Conservation (phyloP, 2,797 vertebrate genomes). For the Sciurus carolinensis region DNA sequence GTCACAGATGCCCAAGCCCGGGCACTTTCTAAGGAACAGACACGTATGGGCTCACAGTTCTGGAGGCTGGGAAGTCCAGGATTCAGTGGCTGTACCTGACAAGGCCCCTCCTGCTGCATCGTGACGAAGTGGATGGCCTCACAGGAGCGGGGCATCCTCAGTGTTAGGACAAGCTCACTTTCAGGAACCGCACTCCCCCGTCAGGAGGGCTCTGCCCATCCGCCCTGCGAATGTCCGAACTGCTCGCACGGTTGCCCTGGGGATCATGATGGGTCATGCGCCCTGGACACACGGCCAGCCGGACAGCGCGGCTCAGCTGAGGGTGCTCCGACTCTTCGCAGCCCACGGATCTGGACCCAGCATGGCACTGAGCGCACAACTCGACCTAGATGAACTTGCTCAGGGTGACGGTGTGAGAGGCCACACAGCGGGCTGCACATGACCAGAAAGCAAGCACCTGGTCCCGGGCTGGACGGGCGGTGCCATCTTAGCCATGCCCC, state of each 20-base stretch:
- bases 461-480: not conserved
- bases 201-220: not conserved
- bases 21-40: not conserved
- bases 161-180: too few relatives aligned
- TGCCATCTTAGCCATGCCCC: not conserved
- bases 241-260: fast-evolving
- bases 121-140: not conserved
- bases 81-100: not conserved
- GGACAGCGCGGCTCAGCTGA: too few relatives aligned
- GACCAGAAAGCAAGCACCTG: not conserved
- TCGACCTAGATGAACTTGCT: not conserved
- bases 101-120: too few relatives aligned
- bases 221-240: not conserved
- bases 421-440: not conserved
- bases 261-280: not conserved
- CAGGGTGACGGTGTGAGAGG: not conserved
- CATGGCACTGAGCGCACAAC: not conserved
- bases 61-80: not conserved
- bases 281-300: too few relatives aligned
- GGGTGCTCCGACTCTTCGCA: not conserved
- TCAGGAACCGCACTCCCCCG: not conserved
- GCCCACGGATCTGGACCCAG: not conserved
- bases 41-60: not conserved
- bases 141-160: too few relatives aligned
- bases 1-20: not conserved